Evolutionary conservation across 1,140 invertebrate genomes (phyloP).

Genomic region (Bombyx mandarina): DNA sequence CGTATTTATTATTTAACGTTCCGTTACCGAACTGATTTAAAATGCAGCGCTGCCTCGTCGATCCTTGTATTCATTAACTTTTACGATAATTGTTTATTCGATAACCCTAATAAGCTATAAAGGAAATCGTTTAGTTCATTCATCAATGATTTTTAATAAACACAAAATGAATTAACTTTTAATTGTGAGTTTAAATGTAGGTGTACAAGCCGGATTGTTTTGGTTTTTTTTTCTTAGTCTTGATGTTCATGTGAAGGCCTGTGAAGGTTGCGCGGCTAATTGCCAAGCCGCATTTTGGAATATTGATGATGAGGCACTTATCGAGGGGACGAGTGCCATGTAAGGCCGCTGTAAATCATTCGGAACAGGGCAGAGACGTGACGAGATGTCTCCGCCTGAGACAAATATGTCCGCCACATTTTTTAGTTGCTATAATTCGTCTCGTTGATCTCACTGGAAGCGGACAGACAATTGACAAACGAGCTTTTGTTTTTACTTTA

Average conservation of each 20-base stretch:
- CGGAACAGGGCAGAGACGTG: slow-evolving; percentile 50
- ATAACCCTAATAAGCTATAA: slow-evolving; percentile 8
- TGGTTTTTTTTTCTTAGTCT: slow-evolving; percentile 45
- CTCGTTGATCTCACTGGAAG: slow-evolving; percentile 28
- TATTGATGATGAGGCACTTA: slow-evolving; percentile 69
- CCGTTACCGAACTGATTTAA: slow-evolving; percentile 33
- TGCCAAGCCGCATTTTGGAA: slow-evolving; percentile 66
- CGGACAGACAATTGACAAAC: slow-evolving; percentile 13
- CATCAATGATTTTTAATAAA: neutral
- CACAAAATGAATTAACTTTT: slow-evolving; percentile 23
- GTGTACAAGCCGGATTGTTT: slow-evolving; percentile 50
- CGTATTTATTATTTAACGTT: slow-evolving; percentile 30
- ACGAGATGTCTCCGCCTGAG: slow-evolving; percentile 55
- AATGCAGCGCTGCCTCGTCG: slow-evolving; percentile 24
- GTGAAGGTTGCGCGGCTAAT: slow-evolving; percentile 63
- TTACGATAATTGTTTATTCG: slow-evolving; percentile 23
- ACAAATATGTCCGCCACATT: slow-evolving; percentile 59
- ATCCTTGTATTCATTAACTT: slow-evolving; percentile 26
- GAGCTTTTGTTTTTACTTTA: slow-evolving; percentile 8
- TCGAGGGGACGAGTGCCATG: slow-evolving; percentile 60
- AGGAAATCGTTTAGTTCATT: neutral
- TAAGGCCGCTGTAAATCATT: slow-evolving; percentile 66
- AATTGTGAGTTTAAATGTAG: slow-evolving; percentile 34
- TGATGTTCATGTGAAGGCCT: slow-evolving; percentile 52
- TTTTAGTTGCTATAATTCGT: slow-evolving; percentile 55